Conservation (phyloP, 2,888 invertebrate genomes). For the Boloria selene region DNA sequence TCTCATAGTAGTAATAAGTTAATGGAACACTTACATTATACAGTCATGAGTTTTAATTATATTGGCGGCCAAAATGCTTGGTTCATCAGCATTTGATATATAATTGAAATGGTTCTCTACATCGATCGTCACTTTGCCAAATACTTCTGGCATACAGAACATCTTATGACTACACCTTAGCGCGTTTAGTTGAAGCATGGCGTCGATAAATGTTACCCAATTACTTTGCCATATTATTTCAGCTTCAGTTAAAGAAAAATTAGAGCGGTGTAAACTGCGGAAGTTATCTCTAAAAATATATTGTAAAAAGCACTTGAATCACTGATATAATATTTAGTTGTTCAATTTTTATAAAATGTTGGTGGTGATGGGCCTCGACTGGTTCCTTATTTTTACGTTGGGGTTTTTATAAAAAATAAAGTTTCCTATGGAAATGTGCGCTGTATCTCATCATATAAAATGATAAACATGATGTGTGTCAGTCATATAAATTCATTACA, state of each 20-base stretch:
- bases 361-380: neutral
- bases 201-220: conserved; percentile 92
- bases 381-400: too few relatives aligned
- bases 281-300: conserved; percentile 52
- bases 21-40: conserved; percentile 45
- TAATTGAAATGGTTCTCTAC: conserved; percentile 42
- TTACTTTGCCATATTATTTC: conserved; percentile 85
- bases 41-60: conserved; percentile 42
- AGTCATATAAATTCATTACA: too few relatives aligned
- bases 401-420: too few relatives aligned
- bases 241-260: conserved; percentile 55
- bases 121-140: conserved; percentile 52
- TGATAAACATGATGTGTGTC: too few relatives aligned
- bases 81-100: conserved; percentile 1
- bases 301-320: neutral
- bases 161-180: conserved; percentile 82
- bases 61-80: conserved; percentile 40
- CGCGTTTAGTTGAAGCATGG: conserved; percentile 88
- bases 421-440: too few relatives aligned
- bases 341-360: neutral
- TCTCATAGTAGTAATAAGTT: neutral
- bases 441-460: too few relatives aligned
- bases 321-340: neutral
- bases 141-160: conserved; percentile 83
- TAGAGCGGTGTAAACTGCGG: conserved; percentile 49